These are phyloP conservation scores for Chaetops frenatus DNA, from an alignment of 2,113 vertebrate genomes.

Conservation along the genomic window DNA sequence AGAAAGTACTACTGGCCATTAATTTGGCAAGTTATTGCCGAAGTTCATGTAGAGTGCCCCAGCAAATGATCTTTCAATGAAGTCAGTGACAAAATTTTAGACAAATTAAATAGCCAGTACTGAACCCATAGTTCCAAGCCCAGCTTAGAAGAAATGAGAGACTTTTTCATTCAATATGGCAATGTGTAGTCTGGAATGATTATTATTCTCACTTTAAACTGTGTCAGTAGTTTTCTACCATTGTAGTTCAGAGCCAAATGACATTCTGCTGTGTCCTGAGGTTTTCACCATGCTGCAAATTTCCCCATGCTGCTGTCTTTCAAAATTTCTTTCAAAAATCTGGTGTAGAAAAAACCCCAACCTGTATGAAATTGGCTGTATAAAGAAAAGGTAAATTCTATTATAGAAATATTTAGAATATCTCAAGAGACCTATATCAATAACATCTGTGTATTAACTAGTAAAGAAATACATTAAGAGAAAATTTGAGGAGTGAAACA, in stretches of 20 bases:
- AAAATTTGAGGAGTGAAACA: not conserved
- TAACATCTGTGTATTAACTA: not conserved
- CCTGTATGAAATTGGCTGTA: not conserved
- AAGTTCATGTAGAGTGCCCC: not conserved
- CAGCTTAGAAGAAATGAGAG: not conserved
- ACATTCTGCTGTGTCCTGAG: not conserved
- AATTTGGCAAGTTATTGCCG: not conserved
- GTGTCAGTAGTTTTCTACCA: not conserved
- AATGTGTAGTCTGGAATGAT: not conserved
- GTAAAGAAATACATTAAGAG: not conserved
- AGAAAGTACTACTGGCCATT: not conserved
- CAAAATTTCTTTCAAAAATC: not conserved
- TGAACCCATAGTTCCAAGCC: not conserved
- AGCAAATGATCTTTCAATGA: not conserved
- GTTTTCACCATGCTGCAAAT: not conserved
- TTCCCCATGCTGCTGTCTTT: not conserved
- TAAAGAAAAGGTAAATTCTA: not conserved
- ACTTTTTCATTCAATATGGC: not conserved
- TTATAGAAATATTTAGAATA: not conserved
- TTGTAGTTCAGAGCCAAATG: not conserved
- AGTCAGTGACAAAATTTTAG: not conserved
- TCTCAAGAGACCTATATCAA: not conserved
- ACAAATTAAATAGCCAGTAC: not conserved
- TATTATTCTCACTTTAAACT: not conserved
- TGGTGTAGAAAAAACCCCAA: not conserved